Evolutionary conservation across 2,888 invertebrate species (phyloP), one percentile per base, ranked within the genome.

Genomic region (Arge pagana): DNA sequence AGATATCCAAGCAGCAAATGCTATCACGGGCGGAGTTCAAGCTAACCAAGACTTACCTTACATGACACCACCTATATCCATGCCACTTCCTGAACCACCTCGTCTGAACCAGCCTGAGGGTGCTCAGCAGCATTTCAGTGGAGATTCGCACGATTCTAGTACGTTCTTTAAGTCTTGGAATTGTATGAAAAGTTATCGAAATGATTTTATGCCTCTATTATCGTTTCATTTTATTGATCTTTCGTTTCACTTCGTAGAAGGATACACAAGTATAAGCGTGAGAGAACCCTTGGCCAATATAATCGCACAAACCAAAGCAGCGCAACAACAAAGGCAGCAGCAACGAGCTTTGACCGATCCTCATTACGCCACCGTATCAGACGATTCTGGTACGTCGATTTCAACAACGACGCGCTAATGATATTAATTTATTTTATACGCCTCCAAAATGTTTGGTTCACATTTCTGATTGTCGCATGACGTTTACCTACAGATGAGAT

Each of bases 71-170:
- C 92, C 88, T 60, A 76, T 90, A 70, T 66, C 84, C 73, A 61
- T 79, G 67, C 45, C 66, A 23, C 62, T 73, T 31, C 63, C 70
- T 31, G 72, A 72, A 40, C 66, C 66, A 50, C 70, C 63, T 11
- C 74, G 70, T 19, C 63, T 60, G 43, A 52, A 61, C 18, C 72
- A 68, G 36, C 67, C 66, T 13, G 78, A 75, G 73, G 77, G 50
- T 19, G 77, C 61, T 57, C 81, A 80, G 39, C 81, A 84, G 37
- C 87, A 93, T 75, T 93, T 93, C 71, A 93, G 93, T 70, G 93
- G 93, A 0, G 93, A 94, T 76, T 93, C 93, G 3, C 92, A 93
- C 62, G 93, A 93, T 77, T 92, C 92, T 52, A 90, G 90, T 90
- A 77, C 80, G 81, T 77, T 18, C 11, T 24, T 21, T 11, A 15